A percentile compares a stretch with the other conserved stretches of the same genome.
Conservation (phyloP, 1,140 invertebrate genomes). For the Calycopis cecrops region DNA sequence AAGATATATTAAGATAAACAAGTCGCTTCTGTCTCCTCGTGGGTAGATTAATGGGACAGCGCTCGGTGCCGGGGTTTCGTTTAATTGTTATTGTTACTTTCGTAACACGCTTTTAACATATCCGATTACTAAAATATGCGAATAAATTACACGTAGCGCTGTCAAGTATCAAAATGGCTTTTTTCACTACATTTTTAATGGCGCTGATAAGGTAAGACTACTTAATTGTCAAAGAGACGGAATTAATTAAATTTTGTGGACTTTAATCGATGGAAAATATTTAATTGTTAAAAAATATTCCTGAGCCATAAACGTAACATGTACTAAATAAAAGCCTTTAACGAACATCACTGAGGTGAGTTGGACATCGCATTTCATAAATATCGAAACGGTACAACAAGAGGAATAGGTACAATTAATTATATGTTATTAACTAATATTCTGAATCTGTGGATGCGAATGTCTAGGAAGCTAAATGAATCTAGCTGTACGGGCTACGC, state of each 20-base stretch:
- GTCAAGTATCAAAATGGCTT: slow-evolving; percentile 6
- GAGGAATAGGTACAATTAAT: no score
- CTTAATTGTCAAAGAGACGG: no score
- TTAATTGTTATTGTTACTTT: slow-evolving; percentile 9
- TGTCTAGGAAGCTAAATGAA: no score
- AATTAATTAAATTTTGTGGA: background rate
- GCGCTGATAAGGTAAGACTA: no score
- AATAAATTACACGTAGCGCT: slow-evolving; percentile 5
- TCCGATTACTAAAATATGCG: slow-evolving; percentile 8
- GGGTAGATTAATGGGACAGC: slow-evolving; percentile 2
- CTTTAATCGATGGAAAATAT: background rate
- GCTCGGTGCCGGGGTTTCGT: background rate
- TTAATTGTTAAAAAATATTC: background rate
- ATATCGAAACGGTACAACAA: no score
- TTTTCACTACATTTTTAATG: background rate
- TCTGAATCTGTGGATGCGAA: no score
- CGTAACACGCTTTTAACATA: background rate
- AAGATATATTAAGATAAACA: slow-evolving; percentile 7
- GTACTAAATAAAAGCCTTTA: no score
- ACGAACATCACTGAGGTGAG: no score
- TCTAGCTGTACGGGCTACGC: no score
- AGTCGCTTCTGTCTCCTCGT: background rate
- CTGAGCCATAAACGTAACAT: no score
- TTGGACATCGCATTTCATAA: no score
- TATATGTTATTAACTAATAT: no score